Base-by-base conservation (phyloP, 2,888 invertebrate species). In the Epicampocera succincta region DNA sequence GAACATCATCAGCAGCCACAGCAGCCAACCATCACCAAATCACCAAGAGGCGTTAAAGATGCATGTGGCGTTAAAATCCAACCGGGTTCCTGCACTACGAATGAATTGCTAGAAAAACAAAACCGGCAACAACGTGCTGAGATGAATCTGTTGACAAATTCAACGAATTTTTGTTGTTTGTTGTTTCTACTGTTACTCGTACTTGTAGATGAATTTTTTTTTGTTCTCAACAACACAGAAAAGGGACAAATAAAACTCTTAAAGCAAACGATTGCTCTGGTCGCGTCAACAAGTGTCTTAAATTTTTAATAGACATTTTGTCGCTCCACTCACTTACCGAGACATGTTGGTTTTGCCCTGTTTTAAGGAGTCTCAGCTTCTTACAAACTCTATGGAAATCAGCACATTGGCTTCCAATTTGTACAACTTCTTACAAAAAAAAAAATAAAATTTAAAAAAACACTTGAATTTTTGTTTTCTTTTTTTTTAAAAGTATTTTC, bases 51-150 rank as follows among this genome's bases (percentile, higher is more conserved):
- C 25, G 52, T 77, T 73, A 63, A 65, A 65, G 54, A 73, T 73
- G 52, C 73, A 73, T 73, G 63, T 66, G 72, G 48, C 58, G 65
- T 65, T 60, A 50, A 52, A 60, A 50, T 63, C 63, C 65, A 73
- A n/a, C 58, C 42, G 46, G 60, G 65, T 42, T 42, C 50, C n/a
- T n/a, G n/a, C 40, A 21, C 52, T 56, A 50, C 78, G n/a, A n/a
- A n/a, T n/a, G n/a, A n/a, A 72, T 29, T 12, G 40, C 52, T 66
- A 11, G 63, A 65, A 71, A 61, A n/a, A 73, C 50, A 46, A 38
- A 66, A 54, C 17, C 15, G 38, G 66, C n/a, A 40, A 13, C 11
- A 38, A 56, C 63, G 29, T 73, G 73, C 21, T 52, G 72, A 72
- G 72, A 52, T n/a, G n/a, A 44, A 52, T 52, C 52, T 61, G 72